Evolutionary conservation across 64 coral and sea anemone species (phyloP).

Genomic region (Trachythela sp.): DNA sequence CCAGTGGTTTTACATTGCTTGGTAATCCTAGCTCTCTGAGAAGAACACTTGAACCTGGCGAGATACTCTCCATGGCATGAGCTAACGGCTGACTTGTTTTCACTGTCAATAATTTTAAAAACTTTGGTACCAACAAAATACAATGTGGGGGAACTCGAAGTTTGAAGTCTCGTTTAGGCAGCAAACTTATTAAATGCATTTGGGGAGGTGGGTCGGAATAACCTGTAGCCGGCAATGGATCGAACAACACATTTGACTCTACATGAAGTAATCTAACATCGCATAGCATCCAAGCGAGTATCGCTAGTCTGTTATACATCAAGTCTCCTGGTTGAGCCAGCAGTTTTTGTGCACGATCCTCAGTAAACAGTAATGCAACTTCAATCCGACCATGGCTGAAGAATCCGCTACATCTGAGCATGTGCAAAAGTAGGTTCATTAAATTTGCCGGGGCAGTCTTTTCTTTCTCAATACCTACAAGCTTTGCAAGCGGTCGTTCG

Average conservation of each 20-base stretch:
- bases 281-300: slow-evolving; percentile 73
- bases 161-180: slow-evolving; percentile 43
- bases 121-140: slow-evolving; percentile 52
- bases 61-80: slow-evolving; percentile 53
- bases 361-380: slow-evolving; percentile 68
- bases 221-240: slow-evolving; percentile 44
- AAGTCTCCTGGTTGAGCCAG: slow-evolving; percentile 64
- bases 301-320: slow-evolving; percentile 72
- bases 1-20: slow-evolving; percentile 22
- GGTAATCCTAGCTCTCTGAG: slow-evolving; percentile 30
- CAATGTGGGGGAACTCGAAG: slow-evolving; percentile 33
- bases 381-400: slow-evolving; percentile 83
- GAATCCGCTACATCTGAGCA: slow-evolving; percentile 25
- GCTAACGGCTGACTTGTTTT: slow-evolving; percentile 47
- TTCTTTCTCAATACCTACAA: slow-evolving; percentile 74
- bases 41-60: slow-evolving; percentile 47
- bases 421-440: slow-evolving; percentile 1
- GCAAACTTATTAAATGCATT: slow-evolving; percentile 52
- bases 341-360: slow-evolving; percentile 64
- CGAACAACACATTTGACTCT: slow-evolving; percentile 64
- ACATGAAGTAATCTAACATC: slow-evolving; percentile 59
- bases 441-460: slow-evolving; percentile 6
- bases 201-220: slow-evolving; percentile 7
- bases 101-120: slow-evolving; percentile 58
- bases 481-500: slow-evolving; percentile 55